phyloP scores from a whole-genome alignment of 2,113 vertebrate species.

The Eublepharis macularius region DNA sequence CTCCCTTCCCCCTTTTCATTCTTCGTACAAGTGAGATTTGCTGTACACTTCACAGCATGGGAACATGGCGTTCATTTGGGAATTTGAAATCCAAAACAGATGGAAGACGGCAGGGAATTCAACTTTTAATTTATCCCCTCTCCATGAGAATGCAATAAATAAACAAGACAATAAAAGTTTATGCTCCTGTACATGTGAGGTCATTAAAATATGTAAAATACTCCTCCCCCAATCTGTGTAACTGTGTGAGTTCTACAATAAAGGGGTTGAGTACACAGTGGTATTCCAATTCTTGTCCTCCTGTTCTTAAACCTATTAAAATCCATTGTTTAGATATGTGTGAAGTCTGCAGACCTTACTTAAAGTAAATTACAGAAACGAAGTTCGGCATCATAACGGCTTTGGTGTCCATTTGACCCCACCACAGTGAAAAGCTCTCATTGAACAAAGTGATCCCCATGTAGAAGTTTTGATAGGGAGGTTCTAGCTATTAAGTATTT shows the following conservation, averaged over 20 bases:
- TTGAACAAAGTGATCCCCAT: not conserved
- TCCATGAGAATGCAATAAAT: not conserved
- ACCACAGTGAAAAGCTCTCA: not conserved
- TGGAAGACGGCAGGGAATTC: not conserved
- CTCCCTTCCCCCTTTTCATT: not conserved
- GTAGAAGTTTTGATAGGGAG: not conserved
- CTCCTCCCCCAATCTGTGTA: not conserved
- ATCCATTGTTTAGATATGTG: no score
- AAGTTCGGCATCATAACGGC: not conserved
- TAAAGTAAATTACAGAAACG: not conserved
- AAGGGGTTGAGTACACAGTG: not conserved
- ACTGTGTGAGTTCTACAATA: not conserved
- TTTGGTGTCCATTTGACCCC: not conserved
- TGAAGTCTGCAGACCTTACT: no score
- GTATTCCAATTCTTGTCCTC: not conserved
- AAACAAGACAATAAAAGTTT: not conserved
- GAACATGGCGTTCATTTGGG: not conserved
- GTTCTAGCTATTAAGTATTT: not conserved
- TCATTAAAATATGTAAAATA: not conserved
- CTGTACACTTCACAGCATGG: not conserved
- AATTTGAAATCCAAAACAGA: slow-evolving; percentile 9
- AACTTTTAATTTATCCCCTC: not conserved
- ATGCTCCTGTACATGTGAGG: not conserved
- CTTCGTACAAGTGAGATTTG: not conserved
- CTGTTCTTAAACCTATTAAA: not conserved